Evolutionary conservation across 2,113 vertebrate species (phyloP).

Genomic region (Nanorana parkeri): DNA sequence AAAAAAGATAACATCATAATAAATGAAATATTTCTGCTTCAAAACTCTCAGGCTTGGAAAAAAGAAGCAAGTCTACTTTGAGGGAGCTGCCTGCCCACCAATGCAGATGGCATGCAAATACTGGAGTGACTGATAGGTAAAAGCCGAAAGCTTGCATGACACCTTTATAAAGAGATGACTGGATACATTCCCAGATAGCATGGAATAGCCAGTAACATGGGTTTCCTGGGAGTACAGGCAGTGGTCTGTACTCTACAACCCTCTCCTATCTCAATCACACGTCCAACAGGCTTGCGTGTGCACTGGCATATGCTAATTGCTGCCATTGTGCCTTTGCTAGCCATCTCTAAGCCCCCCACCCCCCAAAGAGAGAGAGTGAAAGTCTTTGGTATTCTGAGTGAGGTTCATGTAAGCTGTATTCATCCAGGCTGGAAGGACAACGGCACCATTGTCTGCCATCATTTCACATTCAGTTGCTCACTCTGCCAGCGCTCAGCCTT

Average conservation of each 20-base stretch:
- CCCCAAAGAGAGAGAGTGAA: conserved; percentile 45
- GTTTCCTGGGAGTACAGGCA: conserved; percentile 25
- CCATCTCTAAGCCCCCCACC: conserved; percentile 51
- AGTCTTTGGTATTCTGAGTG: conserved; percentile 65
- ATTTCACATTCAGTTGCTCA: conserved; percentile 68
- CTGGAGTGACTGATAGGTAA: too few species aligned
- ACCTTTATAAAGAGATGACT: too few species aligned
- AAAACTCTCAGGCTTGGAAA: too few species aligned
- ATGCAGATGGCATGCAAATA: too few species aligned
- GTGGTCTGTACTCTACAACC: conserved; percentile 31
- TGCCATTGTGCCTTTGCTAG: conserved; percentile 23
- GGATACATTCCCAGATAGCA: too few species aligned
- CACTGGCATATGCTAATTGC: conserved; percentile 57
- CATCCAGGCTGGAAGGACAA: conserved; percentile 75
- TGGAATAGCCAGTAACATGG: not conserved
- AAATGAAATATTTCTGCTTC: too few species aligned
- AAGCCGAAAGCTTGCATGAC: too few species aligned
- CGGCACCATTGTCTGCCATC: conserved; percentile 69
- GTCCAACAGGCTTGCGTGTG: conserved; percentile 35
- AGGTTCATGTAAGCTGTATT: conserved; percentile 69
- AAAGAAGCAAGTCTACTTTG: too few species aligned
- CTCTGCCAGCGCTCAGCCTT: conserved; percentile 66
- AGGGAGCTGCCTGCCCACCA: too few species aligned
- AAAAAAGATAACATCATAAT: too few species aligned
- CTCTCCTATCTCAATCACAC: conserved; percentile 56